Conservation (phyloP, 2,797 vertebrate genomes). For the Gobionotothen gibberifrons region DNA sequence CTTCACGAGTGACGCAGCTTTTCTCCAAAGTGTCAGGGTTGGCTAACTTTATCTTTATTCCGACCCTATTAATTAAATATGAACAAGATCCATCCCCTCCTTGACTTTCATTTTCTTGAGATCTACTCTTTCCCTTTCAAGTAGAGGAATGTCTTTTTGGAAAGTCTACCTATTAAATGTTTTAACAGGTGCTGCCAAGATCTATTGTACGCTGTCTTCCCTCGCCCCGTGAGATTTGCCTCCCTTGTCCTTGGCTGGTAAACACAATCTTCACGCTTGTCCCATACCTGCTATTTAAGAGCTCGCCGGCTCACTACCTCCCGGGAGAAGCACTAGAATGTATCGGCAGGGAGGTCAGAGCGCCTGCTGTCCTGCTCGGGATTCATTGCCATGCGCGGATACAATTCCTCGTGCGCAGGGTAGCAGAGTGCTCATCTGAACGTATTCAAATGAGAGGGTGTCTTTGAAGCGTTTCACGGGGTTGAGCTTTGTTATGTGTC, state of each 20-base stretch:
- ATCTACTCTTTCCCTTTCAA: slow-evolving; percentile 51
- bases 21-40: background rate
- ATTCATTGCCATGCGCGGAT: slow-evolving; percentile 61
- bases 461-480: slow-evolving; percentile 76
- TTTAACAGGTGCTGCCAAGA: slow-evolving; percentile 65
- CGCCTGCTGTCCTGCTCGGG: slow-evolving; percentile 56
- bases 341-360: slow-evolving; percentile 65
- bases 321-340: slow-evolving; percentile 56
- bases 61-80: slow-evolving; percentile 34
- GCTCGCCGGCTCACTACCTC: slow-evolving; percentile 44
- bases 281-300: slow-evolving; percentile 72
- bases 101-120: slow-evolving; percentile 13
- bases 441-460: slow-evolving; percentile 71
- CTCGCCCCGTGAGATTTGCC: slow-evolving; percentile 44
- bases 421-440: slow-evolving; percentile 64
- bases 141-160: slow-evolving; percentile 47
- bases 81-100: slow-evolving; percentile 15
- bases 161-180: slow-evolving; percentile 61
- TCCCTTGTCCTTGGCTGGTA: slow-evolving; percentile 74
- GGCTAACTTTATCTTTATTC: slow-evolving; percentile 6
- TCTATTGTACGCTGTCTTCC: slow-evolving; percentile 33
- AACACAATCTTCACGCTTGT: slow-evolving; percentile 73
- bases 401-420: slow-evolving; percentile 43
- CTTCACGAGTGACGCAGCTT: background rate
- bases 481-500: slow-evolving; percentile 74